Evolutionary conservation across 1,140 invertebrate species (phyloP).

Genomic region (Wasmannia auropunctata): DNA sequence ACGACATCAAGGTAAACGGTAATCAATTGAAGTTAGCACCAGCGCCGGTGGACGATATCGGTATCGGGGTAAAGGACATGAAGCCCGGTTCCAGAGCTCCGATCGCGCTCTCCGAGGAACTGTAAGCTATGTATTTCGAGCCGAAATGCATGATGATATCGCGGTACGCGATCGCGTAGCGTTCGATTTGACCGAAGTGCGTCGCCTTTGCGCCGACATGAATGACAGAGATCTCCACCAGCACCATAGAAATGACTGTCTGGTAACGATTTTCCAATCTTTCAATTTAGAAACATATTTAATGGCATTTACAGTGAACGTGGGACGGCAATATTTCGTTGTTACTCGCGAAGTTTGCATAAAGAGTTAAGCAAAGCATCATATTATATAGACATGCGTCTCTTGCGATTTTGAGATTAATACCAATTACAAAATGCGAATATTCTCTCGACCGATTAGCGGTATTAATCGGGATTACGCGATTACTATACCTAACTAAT

Average conservation of each 20-base stretch:
- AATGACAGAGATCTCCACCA: neutral
- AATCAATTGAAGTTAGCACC: slow-evolving; percentile 89
- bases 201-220: neutral
- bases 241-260: neutral
- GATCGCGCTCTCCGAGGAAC: slow-evolving; percentile 88
- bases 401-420: slow-evolving; percentile 14
- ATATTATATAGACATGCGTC: neutral
- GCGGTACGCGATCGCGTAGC: neutral
- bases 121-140: slow-evolving; percentile 81
- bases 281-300: slow-evolving; percentile 24
- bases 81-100: slow-evolving; percentile 87
- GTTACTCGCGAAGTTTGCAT: slow-evolving; percentile 18
- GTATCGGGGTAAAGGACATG: slow-evolving; percentile 86
- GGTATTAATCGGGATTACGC: neutral
- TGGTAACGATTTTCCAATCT: neutral
- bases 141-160: slow-evolving; percentile 7
- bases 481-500: neutral
- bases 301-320: slow-evolving; percentile 9
- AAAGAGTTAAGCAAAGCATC: neutral
- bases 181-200: neutral
- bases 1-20: slow-evolving; percentile 91
- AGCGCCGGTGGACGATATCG: slow-evolving; percentile 87
- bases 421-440: neutral
- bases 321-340: neutral
- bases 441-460: neutral